These are phyloP conservation scores for Panzeria rudis DNA, from an alignment of 2,888 invertebrate species.

Conservation along the genomic window DNA sequence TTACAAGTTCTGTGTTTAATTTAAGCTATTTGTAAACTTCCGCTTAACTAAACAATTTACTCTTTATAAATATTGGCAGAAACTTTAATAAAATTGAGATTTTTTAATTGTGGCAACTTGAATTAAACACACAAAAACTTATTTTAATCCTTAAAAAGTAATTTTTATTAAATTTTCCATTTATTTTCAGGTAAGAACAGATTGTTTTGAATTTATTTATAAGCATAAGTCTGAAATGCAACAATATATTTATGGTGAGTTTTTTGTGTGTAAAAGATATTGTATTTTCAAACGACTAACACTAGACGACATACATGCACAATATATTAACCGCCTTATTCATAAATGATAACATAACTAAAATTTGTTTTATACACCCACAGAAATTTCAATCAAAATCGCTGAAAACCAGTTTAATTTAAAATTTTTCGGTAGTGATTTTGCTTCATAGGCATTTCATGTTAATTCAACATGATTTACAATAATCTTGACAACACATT, in stretches of 20 bases:
- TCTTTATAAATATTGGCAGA: slow-evolving; percentile 29
- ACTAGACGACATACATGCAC: neutral
- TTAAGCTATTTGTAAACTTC: slow-evolving; percentile 60
- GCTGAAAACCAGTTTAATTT: too few species aligned
- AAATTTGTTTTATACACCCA: too few species aligned
- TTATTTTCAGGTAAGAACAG: slow-evolving; percentile 27
- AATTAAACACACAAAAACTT: slow-evolving; percentile 13
- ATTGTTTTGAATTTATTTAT: slow-evolving; percentile 6
- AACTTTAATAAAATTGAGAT: slow-evolving; percentile 22
- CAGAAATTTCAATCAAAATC: too few species aligned
- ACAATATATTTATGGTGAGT: neutral
- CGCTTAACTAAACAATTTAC: slow-evolving; percentile 52
- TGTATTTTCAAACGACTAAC: too few species aligned
- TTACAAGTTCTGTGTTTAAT: slow-evolving; percentile 33
- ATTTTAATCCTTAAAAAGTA: slow-evolving; percentile 20
- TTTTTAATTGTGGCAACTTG: neutral
- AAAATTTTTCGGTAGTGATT: too few species aligned
- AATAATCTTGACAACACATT: too few species aligned
- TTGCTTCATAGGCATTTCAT: too few species aligned
- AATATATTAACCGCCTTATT: too few species aligned
- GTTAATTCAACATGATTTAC: too few species aligned
- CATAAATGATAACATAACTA: too few species aligned
- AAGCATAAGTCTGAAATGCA: neutral
- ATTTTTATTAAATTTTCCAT: slow-evolving; percentile 21
- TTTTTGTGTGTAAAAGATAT: too few species aligned